These are phyloP conservation scores for Ceriagrion tenellum DNA, from an alignment of 2,888 invertebrate genomes.

Conservation along the genomic window DNA sequence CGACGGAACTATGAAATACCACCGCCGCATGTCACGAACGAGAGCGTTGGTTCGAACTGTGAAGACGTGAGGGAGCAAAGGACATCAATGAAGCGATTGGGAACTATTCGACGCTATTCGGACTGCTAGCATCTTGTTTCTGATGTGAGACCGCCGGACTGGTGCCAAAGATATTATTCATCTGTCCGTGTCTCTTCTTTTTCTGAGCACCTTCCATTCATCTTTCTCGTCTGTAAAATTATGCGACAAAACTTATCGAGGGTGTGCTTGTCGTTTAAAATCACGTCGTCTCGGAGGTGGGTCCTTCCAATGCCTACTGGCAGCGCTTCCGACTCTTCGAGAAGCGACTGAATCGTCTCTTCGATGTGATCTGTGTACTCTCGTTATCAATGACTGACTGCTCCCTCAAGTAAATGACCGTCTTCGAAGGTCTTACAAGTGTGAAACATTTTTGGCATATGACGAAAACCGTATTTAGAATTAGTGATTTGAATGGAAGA, in stretches of 20 bases:
- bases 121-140: not conserved
- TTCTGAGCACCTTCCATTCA: not conserved
- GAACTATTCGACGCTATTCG: not conserved
- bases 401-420: too few relatives aligned
- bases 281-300: not conserved
- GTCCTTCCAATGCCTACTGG: not conserved
- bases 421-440: too few relatives aligned
- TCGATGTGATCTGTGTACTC: too few relatives aligned
- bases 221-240: not conserved
- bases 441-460: too few relatives aligned
- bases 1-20: not conserved
- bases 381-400: too few relatives aligned
- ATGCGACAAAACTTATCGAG: not conserved
- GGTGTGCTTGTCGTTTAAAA: not conserved
- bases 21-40: not conserved
- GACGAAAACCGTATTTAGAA: too few relatives aligned
- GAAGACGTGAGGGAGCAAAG: not conserved
- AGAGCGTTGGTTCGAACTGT: not conserved
- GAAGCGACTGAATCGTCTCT: not conserved
- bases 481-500: too few relatives aligned
- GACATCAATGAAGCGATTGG: not conserved
- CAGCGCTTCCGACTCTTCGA: not conserved
- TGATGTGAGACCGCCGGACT: not conserved
- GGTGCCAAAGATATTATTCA: not conserved
- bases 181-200: not conserved